Percentiles rank a stretch among this genome's conserved stretches.
phyloP scores from a whole-genome alignment of 2,797 vertebrate species.

The Neosilurus hyrtlii region DNA sequence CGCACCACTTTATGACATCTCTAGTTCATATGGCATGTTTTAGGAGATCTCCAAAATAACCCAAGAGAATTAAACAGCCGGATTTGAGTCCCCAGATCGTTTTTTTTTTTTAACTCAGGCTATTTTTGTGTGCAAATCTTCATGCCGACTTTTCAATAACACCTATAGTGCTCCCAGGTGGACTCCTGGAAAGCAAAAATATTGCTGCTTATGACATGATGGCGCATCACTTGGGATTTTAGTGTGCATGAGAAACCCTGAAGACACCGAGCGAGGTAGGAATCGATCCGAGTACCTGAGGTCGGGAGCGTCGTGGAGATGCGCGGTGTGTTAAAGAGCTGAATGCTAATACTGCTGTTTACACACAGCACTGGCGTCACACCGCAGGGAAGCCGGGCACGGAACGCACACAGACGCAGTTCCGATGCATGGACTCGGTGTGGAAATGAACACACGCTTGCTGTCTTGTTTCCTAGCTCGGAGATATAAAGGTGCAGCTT shows the following conservation, averaged over 20 bases:
- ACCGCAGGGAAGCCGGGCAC: background rate
- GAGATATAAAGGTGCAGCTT: constrained; percentile 16
- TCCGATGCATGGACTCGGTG: background rate
- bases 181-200: background rate
- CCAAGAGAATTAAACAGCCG: background rate
- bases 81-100: background rate
- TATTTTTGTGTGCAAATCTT: background rate
- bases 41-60: background rate
- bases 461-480: background rate
- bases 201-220: background rate
- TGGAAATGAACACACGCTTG: background rate
- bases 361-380: constrained; percentile 1
- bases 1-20: background rate
- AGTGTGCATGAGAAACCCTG: constrained; percentile 6
- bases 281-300: constrained; percentile 11
- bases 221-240: background rate
- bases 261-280: background rate
- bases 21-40: background rate
- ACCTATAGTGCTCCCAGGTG: background rate
- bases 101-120: too few relatives aligned
- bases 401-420: background rate
- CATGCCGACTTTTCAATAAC: background rate
- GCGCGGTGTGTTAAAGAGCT: constrained; percentile 21
- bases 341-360: constrained; percentile 21
- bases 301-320: constrained; percentile 14